These are phyloP conservation scores for Triplophysa siluroides DNA, from an alignment of 2,113 vertebrate genomes.

Conservation along the genomic window DNA sequence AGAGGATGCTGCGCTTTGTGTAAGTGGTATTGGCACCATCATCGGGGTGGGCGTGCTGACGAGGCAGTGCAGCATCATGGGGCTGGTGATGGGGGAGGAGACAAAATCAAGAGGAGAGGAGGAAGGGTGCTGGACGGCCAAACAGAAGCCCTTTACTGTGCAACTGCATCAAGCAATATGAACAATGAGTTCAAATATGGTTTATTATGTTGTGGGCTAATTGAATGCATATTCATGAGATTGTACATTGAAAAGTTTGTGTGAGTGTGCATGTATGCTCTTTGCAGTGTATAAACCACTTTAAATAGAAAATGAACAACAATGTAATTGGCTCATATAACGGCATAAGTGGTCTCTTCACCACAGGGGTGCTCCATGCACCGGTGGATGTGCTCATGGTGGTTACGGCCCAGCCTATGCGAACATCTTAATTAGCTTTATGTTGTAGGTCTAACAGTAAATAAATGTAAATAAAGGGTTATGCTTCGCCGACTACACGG, in stretches of 20 bases:
- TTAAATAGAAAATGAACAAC: too few species aligned
- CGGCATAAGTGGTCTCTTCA: neutral
- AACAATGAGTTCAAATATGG: neutral
- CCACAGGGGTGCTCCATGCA: neutral
- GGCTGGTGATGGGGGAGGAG: conserved; percentile 27
- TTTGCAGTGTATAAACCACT: too few species aligned
- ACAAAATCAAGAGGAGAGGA: neutral
- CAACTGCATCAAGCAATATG: neutral
- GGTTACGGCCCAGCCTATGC: neutral
- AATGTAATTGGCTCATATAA: too few species aligned
- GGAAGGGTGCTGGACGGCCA: conserved; percentile 2
- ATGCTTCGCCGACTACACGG: neutral
- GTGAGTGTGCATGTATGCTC: too few species aligned
- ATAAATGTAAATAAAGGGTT: neutral
- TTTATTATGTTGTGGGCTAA: too few species aligned
- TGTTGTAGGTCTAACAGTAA: neutral
- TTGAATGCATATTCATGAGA: too few species aligned
- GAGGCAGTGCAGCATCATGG: conserved; percentile 22
- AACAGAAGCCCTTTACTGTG: neutral
- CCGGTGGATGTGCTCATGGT: neutral
- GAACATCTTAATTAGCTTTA: neutral
- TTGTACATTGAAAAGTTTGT: too few species aligned
- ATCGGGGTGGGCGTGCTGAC: conserved; percentile 1
- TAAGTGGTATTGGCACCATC: neutral
- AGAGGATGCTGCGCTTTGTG: conserved; percentile 13